Evolutionary conservation across 1,140 invertebrate genomes (phyloP).

Genomic region (Habropoda laboriosa): DNA sequence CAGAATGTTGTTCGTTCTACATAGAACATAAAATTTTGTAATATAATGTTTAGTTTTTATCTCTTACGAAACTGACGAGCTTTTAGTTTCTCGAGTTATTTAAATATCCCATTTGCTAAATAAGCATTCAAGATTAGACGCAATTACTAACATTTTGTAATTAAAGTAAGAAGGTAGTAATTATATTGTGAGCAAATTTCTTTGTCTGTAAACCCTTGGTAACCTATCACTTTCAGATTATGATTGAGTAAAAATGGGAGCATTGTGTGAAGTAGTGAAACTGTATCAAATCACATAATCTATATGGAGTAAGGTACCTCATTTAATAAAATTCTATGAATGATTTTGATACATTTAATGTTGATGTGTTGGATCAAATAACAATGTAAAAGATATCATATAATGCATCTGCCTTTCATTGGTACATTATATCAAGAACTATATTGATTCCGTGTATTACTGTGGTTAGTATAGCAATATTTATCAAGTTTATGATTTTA

Average conservation of each 20-base stretch:
- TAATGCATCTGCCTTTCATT: constrained; percentile 38
- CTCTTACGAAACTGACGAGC: not conserved
- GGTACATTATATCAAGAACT: constrained; percentile 22
- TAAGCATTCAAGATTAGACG: not conserved
- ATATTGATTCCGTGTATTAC: constrained; percentile 23
- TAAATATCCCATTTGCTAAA: not conserved
- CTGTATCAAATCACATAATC: constrained; percentile 21
- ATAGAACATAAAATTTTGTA: constrained; percentile 10
- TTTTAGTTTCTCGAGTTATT: constrained; percentile 1
- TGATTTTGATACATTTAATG: constrained; percentile 25
- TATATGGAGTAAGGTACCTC: not conserved
- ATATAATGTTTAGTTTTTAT: constrained; percentile 13
- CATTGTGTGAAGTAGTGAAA: constrained; percentile 14
- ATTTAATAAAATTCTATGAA: constrained; percentile 5
- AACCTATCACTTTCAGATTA: constrained; percentile 53
- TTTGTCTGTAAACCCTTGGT: not conserved
- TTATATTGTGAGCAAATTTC: not conserved
- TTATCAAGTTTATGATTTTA: not conserved
- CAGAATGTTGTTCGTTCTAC: not conserved
- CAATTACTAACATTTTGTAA: constrained; percentile 10
- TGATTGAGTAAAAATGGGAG: constrained; percentile 32
- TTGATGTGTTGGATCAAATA: constrained; percentile 1
- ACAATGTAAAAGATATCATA: constrained; percentile 23
- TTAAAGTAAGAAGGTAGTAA: not conserved
- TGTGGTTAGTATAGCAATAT: constrained; percentile 46